Conservation (phyloP, 2,113 vertebrate species). For the Ifrita kowaldi region DNA sequence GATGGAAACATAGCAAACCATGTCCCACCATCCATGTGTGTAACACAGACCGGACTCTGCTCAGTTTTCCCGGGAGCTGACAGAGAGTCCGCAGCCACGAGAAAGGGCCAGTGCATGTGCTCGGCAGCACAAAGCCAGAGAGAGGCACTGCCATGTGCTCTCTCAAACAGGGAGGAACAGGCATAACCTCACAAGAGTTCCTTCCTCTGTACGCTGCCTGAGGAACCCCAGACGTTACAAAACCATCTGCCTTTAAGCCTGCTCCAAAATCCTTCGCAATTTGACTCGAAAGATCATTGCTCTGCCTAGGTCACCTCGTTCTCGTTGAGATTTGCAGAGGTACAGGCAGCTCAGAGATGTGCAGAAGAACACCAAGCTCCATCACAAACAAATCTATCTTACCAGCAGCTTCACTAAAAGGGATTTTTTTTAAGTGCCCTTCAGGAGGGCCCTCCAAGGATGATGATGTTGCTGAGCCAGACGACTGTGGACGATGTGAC, state of each 20-base stretch:
- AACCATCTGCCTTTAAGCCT: not conserved
- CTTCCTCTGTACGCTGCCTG: not conserved
- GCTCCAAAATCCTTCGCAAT: not conserved
- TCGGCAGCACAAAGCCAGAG: not conserved
- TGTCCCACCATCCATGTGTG: rapidly evolving
- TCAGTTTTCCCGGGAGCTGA: not conserved
- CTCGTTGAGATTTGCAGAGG: not conserved
- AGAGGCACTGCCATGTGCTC: rapidly evolving
- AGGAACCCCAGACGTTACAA: not conserved
- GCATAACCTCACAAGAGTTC: not conserved
- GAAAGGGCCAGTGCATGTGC: not conserved
- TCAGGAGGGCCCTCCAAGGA: not conserved
- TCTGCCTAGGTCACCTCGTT: not conserved
- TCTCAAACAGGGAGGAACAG: not conserved
- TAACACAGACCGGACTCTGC: not conserved
- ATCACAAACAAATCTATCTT: not conserved
- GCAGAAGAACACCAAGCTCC: not conserved
- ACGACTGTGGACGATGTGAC: not conserved
- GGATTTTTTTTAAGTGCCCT: not conserved
- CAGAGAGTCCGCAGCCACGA: not conserved
- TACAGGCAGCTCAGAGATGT: not conserved
- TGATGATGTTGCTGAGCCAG: not conserved
- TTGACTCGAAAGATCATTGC: not conserved
- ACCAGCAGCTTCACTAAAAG: not conserved
- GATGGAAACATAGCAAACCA: not conserved